phyloP scores from a whole-genome alignment of 2,888 invertebrate genomes.

The Chrysolina haemoptera region DNA sequence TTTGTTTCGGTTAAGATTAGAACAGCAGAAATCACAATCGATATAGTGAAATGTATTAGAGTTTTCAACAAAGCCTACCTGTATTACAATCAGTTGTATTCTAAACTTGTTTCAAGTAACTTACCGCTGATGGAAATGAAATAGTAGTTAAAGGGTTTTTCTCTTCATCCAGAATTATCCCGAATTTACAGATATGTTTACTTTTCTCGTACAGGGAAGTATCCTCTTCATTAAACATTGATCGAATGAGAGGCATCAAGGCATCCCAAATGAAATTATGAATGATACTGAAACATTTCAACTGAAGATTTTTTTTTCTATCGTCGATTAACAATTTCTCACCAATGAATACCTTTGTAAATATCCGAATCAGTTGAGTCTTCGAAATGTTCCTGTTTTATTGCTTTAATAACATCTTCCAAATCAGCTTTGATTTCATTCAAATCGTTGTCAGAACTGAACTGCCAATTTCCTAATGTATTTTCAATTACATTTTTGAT shows the following conservation, averaged over 20 bases:
- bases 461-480: slow-evolving; percentile 43
- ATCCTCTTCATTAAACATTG: slow-evolving; percentile 62
- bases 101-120: slow-evolving; percentile 21
- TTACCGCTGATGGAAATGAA: slow-evolving; percentile 68
- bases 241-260: slow-evolving; percentile 63
- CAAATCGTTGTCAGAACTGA: slow-evolving; percentile 40
- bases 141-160: slow-evolving; percentile 63
- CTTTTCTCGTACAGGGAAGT: slow-evolving; percentile 61
- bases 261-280: slow-evolving; percentile 63
- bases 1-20: too few species aligned
- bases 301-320: slow-evolving; percentile 10
- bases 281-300: slow-evolving; percentile 52
- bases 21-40: too few species aligned
- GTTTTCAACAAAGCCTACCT: too few species aligned
- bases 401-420: slow-evolving; percentile 35
- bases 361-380: slow-evolving; percentile 25
- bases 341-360: slow-evolving; percentile 46
- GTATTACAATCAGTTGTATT: too few species aligned
- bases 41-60: too few species aligned
- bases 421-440: slow-evolving; percentile 42
- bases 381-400: slow-evolving; percentile 32
- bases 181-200: slow-evolving; percentile 22
- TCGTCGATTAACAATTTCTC: slow-evolving; percentile 18
- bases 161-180: neutral
- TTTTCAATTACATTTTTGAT: slow-evolving; percentile 43